These are phyloP conservation scores for Meriones psammophilus DNA, from an alignment of 2,797 vertebrate species.

Conservation along the genomic window DNA sequence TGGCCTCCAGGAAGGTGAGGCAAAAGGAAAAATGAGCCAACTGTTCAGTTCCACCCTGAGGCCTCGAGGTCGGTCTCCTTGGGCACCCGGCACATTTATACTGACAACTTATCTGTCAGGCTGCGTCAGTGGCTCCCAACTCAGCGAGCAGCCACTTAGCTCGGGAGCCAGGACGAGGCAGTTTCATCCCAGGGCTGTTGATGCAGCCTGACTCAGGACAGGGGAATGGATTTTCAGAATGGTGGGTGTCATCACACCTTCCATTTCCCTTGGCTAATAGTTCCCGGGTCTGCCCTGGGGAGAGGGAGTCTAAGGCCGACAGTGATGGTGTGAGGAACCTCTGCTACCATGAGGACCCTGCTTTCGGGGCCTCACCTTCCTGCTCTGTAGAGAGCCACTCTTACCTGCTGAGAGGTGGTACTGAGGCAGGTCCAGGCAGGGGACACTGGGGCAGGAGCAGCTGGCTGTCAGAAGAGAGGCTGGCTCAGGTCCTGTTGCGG, in stretches of 20 bases:
- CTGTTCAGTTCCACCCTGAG: not conserved
- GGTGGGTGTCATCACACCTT: not conserved
- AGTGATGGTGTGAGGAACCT: not conserved
- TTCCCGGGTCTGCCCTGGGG: not conserved
- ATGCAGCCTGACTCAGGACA: not conserved
- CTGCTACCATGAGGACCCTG: no score
- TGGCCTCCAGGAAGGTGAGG: not conserved
- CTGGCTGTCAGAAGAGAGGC: not conserved
- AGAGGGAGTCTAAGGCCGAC: not conserved
- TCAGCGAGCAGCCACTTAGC: not conserved
- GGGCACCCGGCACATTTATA: rapidly evolving
- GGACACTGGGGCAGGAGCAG: not conserved
- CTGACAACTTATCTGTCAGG: not conserved
- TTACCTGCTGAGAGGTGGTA: conserved; percentile 66
- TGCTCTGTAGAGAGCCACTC: not conserved
- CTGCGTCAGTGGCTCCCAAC: not conserved
- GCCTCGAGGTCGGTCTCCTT: not conserved
- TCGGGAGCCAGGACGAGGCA: not conserved
- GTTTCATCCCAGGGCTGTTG: not conserved
- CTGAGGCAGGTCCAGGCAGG: not conserved
- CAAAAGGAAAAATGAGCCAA: not conserved
- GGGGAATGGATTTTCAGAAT: not conserved
- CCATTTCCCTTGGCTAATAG: not conserved
- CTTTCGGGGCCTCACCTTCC: not conserved
- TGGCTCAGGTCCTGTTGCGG: not conserved